These are phyloP conservation scores for Spea multiplicata DNA, from an alignment of 2,113 vertebrate genomes.

Conservation along the genomic window DNA sequence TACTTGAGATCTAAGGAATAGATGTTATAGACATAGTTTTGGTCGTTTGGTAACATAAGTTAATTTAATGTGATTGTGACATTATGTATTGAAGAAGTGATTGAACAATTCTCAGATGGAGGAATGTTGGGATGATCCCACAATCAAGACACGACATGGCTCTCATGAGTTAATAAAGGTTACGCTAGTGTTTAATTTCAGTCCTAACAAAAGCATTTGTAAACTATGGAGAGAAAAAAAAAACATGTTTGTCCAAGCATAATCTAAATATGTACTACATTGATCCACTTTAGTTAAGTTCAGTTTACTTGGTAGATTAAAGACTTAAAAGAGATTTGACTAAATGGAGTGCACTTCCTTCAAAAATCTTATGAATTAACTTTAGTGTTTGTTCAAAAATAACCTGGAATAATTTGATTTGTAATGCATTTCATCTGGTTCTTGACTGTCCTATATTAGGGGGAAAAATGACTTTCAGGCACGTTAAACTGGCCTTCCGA, in stretches of 20 bases:
- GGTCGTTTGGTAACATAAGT: too few relatives aligned
- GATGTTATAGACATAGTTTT: too few relatives aligned
- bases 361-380: constrained; percentile 41
- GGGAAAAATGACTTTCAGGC: constrained; percentile 47
- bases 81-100: too few relatives aligned
- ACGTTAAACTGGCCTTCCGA: constrained; percentile 59
- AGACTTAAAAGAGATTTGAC: constrained; percentile 14
- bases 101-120: too few relatives aligned
- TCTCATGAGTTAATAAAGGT: constrained; percentile 24
- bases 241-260: constrained; percentile 17
- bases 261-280: constrained; percentile 55
- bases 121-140: not conserved
- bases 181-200: constrained; percentile 37
- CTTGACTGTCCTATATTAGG: constrained; percentile 65
- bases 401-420: constrained; percentile 56
- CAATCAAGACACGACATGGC: constrained; percentile 3
- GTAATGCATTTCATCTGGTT: constrained; percentile 61
- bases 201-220: constrained; percentile 25
- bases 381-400: constrained; percentile 49
- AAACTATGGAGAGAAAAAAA: constrained; percentile 15
- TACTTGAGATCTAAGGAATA: too few relatives aligned
- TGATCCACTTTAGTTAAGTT: constrained; percentile 50
- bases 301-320: constrained; percentile 36
- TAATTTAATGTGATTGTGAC: too few relatives aligned
- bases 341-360: constrained; percentile 32